Evolutionary conservation across 2,888 invertebrate species (phyloP).

Genomic region (Cheilosia scutellata): DNA sequence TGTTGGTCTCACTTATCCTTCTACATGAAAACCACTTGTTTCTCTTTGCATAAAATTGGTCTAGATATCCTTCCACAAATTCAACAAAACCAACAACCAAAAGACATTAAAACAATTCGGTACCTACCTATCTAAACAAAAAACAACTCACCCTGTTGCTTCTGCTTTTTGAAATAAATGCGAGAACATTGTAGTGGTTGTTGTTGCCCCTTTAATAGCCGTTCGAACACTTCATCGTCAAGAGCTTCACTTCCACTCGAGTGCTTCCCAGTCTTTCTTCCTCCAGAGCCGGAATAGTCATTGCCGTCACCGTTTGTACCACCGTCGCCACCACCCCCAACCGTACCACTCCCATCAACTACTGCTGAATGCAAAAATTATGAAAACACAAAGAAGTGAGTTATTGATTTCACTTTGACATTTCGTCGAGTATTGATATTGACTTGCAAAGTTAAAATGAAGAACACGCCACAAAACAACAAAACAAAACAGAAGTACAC

Average conservation of each 20-base stretch:
- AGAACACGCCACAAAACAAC: slow-evolving; percentile 8
- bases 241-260: slow-evolving; percentile 67
- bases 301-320: slow-evolving; percentile 12
- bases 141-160: slow-evolving; percentile 54
- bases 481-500: slow-evolving; percentile 43
- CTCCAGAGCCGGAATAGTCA: slow-evolving; percentile 6
- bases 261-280: slow-evolving; percentile 36
- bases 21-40: slow-evolving; percentile 12
- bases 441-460: slow-evolving; percentile 17
- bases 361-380: slow-evolving; percentile 54
- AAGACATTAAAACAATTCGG: slow-evolving; percentile 12
- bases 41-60: background rate
- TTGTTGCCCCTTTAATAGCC: slow-evolving; percentile 57
- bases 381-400: slow-evolving; percentile 39
- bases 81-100: slow-evolving; percentile 5
- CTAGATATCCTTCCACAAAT: background rate
- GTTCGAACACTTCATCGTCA: slow-evolving; percentile 59
- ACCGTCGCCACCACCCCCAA: background rate
- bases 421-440: slow-evolving; percentile 25
- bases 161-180: slow-evolving; percentile 40
- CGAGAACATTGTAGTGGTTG: slow-evolving; percentile 31
- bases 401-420: slow-evolving; percentile 46
- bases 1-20: background rate
- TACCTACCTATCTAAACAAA: background rate
- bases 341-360: background rate